Evolutionary conservation across 2,113 vertebrate genomes (phyloP), one percentile per base, ranked within the genome.

Genomic region (Grantiella picta): DNA sequence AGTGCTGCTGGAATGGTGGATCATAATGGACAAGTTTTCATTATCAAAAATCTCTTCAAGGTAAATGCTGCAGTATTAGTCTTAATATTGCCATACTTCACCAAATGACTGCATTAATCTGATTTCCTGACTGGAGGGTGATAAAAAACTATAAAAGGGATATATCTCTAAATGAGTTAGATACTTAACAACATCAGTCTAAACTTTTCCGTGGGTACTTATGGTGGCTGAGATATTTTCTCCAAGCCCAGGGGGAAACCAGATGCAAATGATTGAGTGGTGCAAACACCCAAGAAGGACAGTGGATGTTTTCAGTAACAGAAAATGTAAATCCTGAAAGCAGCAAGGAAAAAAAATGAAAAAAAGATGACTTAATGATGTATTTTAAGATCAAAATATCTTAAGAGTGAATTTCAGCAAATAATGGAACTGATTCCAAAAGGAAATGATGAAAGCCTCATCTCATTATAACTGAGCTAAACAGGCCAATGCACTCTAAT

Each of bases 391-490:
- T 44, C n/a, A 89, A 71, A 82, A 44, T 40, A 82, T 25, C 22
- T 72, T 76, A 82, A 86, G 33, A 83, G 50, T 82, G 50, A 80
- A 70, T 73, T 71, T 92, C 49, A 86, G 60, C 64, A 81, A 59
- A 78, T 69, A 21, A 92, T 91, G 57, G 78, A 96, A 72, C 50
- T 66, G 10, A 45, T 92, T 94, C 87, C 40, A n/a, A 59, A 87
- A 73, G 19, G 79, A 85, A 79, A 85, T 82, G 70, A 95, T 96
- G 87, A 96, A 95, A 96, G 79, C 64, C 35, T 86, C 56, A 59
- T 90, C 84, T 94, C 79, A 86, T 81, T 93, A 78, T 70, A 83
- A 38, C 52, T 86, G 82, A 96, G 73, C 71, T 88, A 95, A 95
- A 64, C 75, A 90, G 93, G 68, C 71, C 85, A 90, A 60, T 81